Base-by-base conservation (phyloP, 2,797 vertebrate genomes). In the Crocidura indochinensis region DNA sequence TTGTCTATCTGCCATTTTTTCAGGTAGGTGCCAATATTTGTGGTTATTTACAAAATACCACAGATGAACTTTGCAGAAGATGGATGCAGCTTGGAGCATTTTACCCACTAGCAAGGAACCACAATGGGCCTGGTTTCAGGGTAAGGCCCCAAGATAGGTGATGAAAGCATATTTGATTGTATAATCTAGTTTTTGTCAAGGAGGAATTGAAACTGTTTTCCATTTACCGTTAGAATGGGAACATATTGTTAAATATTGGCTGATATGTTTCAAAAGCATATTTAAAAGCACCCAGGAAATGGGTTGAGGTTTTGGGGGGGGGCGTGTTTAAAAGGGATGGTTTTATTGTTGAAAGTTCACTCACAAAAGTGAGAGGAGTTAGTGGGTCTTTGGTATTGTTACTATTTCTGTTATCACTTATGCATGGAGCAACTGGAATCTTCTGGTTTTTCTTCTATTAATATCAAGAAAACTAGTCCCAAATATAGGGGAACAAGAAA, bases 1-100 rank as follows among this genome's bases (percentile, higher is more conserved):
- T 77, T 67, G 8, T 78, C 0, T 78, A 22, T 94, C 53, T 89
- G 38, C 4, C 81, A 0, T 87, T 94, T 95, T 64, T 93, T 8
- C 97, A 99, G 99, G 98, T 99, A 3, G 99, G 99, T 38, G 99
- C 99, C 53, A 99, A 99, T 95, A 99, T 99, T 97, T 99, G 99
- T 95, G 99, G 99, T 29, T 99, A 99, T 95, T 96, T 96, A 94
- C 97, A 98, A 0, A 0, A 99, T 91, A 94, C 97, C n/a, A 90
- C 97, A 1, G 99, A 99, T 92, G 99, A 99, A 84, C 98, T 99
- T n/a, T 99, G 99, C 81, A 98, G 97, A 26, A 97, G 99, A 12
- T 99, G 99, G 99, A 99, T 99, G 99, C 99, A 99, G 97, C 97
- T 99, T 75, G 99, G 99, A 89, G 99, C 99, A 1, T 99, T 99